Evolutionary conservation across 2,113 vertebrate species (phyloP).

Genomic region (Rallus limicola): DNA sequence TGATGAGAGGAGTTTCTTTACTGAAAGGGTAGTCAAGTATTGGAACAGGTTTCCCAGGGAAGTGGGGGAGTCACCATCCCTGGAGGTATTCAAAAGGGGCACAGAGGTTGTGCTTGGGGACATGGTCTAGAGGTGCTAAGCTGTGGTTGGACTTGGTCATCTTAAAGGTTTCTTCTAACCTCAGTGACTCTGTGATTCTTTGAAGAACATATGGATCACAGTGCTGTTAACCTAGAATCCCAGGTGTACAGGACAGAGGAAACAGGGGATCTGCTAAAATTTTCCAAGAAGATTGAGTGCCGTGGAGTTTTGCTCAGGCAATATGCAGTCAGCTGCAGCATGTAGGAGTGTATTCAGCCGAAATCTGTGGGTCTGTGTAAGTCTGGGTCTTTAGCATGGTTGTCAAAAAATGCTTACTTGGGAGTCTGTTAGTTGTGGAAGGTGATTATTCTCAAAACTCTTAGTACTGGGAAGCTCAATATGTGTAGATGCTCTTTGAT

Average conservation of each 20-base stretch:
- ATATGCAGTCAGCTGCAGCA: background rate
- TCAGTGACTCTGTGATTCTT: no score
- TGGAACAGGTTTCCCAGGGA: no score
- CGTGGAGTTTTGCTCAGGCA: background rate
- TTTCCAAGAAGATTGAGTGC: background rate
- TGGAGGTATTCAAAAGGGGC: no score
- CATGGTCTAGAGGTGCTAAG: no score
- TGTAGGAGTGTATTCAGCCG: background rate
- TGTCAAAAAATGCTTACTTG: background rate
- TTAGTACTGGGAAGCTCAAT: background rate
- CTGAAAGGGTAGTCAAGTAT: no score
- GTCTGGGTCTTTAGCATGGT: background rate
- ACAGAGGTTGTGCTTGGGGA: no score
- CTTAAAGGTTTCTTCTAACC: no score
- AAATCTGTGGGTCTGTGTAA: background rate
- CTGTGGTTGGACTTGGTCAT: no score
- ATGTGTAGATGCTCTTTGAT: background rate
- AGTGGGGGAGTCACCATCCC: no score
- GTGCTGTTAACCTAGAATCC: background rate
- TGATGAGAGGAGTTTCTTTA: background rate
- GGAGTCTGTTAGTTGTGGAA: background rate
- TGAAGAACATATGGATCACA: background rate
- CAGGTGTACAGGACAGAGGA: background rate
- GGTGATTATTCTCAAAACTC: background rate
- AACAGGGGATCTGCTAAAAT: background rate